Percentiles rank a stretch among this genome's conserved stretches.
Evolutionary conservation across 2,113 vertebrate genomes (phyloP).

Genomic region (Oryctolagus cuniculus): mOryCun1.1 NC_091447.1:13389001-13389500

Average conservation of each 20-base stretch:
- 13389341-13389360: no score
- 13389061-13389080: constrained; percentile 74
- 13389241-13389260: constrained; percentile 73
- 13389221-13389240: constrained; percentile 71
- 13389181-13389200: constrained; percentile 68
- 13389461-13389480: no score
- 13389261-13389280: constrained; percentile 69
- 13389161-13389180: constrained; percentile 78
- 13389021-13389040: constrained; percentile 66
- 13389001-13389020: constrained; percentile 73
- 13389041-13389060: constrained; percentile 68
- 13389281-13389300: constrained; percentile 68
- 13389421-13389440: no score
- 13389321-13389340: no score
- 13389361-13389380: no score
- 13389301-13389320: background rate
- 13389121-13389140: constrained; percentile 75
- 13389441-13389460: no score
- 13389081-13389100: constrained; percentile 70
- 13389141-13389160: constrained; percentile 78
- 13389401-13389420: no score
- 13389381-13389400: no score
- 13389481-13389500: no score
- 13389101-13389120: constrained; percentile 77
- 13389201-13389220: constrained; percentile 75